These are phyloP conservation scores for Eupeodes corollae DNA, from an alignment of 1,140 invertebrate genomes.

Conservation along the genomic window DNA sequence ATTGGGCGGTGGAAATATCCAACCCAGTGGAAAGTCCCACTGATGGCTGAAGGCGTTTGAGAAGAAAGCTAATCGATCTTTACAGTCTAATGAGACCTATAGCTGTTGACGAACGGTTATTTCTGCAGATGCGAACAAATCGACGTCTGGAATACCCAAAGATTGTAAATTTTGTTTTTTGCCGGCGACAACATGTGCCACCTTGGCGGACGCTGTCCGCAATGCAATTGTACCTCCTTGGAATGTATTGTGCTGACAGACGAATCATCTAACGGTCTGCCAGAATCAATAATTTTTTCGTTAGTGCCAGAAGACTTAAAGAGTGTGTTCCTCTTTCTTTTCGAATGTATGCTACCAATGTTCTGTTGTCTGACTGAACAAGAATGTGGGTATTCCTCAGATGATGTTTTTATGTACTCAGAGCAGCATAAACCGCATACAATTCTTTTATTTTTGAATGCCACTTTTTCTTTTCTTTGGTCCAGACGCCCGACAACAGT, in stretches of 20 bases:
- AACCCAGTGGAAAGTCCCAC: conserved; percentile 27
- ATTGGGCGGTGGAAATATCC: conserved; percentile 32
- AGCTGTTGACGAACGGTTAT: conserved; percentile 22
- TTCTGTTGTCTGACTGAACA: conserved; percentile 32
- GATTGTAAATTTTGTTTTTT: conserved; percentile 17
- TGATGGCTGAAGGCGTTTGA: conserved; percentile 24
- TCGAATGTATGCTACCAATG: conserved; percentile 22
- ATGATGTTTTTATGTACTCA: conserved; percentile 10
- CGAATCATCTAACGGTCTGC: conserved; percentile 18
- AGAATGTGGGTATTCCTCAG: conserved; percentile 10
- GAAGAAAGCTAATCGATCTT: conserved; percentile 15
- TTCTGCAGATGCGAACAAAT: conserved; percentile 26
- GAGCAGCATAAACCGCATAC: conserved; percentile 17
- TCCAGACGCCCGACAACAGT: conserved; percentile 12
- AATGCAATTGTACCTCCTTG: conserved; percentile 22
- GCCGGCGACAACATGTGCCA: conserved; percentile 24
- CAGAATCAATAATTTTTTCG: conserved; percentile 15
- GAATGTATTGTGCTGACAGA: conserved; percentile 17
- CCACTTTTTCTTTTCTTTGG: conserved; percentile 10
- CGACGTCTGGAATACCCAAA: conserved; percentile 24
- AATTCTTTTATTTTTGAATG: conserved; percentile 28
- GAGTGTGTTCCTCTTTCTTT: conserved; percentile 32
- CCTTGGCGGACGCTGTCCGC: conserved; percentile 21
- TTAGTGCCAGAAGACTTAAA: conserved; percentile 16
- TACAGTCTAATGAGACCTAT: conserved; percentile 20